phyloP scores from a whole-genome alignment of 2,113 vertebrate genomes.

The Lontra canadensis region DNA sequence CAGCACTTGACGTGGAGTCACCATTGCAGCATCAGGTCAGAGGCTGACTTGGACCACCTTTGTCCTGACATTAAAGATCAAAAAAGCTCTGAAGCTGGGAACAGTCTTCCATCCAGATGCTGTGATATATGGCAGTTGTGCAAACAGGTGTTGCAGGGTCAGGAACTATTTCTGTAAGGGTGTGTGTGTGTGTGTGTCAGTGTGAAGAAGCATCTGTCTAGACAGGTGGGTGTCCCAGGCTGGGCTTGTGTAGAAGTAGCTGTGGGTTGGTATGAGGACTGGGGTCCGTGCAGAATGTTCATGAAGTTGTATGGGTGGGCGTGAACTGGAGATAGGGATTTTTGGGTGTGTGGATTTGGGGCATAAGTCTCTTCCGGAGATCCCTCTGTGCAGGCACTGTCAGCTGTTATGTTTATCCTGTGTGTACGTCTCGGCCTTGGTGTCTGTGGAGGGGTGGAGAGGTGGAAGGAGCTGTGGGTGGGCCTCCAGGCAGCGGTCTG shows the following conservation, averaged over 20 bases:
- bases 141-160: background rate
- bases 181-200: background rate
- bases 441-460: background rate
- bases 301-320: background rate
- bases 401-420: background rate
- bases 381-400: background rate
- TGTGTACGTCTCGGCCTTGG: background rate
- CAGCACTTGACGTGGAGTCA: background rate
- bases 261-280: background rate
- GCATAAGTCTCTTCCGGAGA: no score
- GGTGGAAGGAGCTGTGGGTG: background rate
- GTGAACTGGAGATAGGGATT: background rate
- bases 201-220: background rate
- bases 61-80: background rate
- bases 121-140: background rate
- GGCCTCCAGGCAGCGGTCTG: background rate
- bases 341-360: background rate
- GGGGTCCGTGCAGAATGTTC: background rate
- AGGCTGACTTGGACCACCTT: background rate
- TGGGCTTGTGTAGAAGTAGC: background rate
- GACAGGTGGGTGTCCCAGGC: background rate
- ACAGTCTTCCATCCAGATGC: background rate
- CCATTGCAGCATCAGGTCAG: background rate
- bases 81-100: background rate
- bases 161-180: background rate